These are phyloP conservation scores for Chelon labrosus DNA, from an alignment of 2,797 vertebrate genomes.

Conservation along the genomic window DNA sequence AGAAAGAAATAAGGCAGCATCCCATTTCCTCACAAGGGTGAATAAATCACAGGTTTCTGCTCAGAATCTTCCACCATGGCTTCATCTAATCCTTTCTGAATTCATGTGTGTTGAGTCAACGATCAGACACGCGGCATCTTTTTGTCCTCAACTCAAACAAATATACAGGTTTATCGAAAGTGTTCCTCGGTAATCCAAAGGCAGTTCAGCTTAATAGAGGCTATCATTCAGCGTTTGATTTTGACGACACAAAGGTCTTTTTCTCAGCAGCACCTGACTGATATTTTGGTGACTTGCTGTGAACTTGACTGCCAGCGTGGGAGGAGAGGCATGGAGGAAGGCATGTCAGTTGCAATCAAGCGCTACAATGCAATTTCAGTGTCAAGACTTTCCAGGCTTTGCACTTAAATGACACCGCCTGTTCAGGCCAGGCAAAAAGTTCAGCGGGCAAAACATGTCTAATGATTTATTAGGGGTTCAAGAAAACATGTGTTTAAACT, in stretches of 20 bases:
- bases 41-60: constrained; percentile 72
- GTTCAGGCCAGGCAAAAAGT: constrained; percentile 3
- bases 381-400: constrained; percentile 25
- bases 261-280: constrained; percentile 30
- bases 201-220: constrained; percentile 6
- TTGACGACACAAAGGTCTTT: constrained; percentile 30
- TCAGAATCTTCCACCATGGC: constrained; percentile 54
- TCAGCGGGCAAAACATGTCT: constrained; percentile 10
- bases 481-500: no score
- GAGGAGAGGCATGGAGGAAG: constrained; percentile 22
- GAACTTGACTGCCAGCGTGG: constrained; percentile 31
- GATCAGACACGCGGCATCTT: constrained; percentile 23
- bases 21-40: constrained; percentile 66
- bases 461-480: neutral
- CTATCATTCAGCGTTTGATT: constrained; percentile 12
- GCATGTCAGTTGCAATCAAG: constrained; percentile 34
- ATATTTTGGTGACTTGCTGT: constrained; percentile 29
- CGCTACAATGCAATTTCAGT: constrained; percentile 20
- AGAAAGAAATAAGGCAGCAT: constrained; percentile 63
- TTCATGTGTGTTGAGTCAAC: constrained; percentile 39
- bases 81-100: constrained; percentile 56
- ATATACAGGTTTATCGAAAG: constrained; percentile 25
- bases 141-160: constrained; percentile 41
- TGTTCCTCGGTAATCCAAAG: constrained; percentile 18
- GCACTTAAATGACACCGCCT: constrained; percentile 32